Conservation (phyloP, 2,888 invertebrate genomes). For the Aethes cnicana region DNA sequence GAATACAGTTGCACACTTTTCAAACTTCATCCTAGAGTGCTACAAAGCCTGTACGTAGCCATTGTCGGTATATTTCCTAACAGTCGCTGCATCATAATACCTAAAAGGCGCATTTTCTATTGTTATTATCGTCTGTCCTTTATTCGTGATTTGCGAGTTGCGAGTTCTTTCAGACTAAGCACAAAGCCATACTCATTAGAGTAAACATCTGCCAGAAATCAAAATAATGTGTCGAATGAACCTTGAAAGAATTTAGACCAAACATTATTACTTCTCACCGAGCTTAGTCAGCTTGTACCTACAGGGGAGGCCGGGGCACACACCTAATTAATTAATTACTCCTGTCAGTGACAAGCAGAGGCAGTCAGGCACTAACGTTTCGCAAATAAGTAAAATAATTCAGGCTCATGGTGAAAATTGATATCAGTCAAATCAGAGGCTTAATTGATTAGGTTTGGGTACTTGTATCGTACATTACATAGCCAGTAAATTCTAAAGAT, state of each 20-base stretch:
- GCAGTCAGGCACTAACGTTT: conserved; percentile 59
- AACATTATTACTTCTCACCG: no score
- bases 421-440: no score
- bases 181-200: no score
- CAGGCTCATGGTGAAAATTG: conserved; percentile 14
- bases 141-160: neutral
- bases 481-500: no score
- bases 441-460: no score
- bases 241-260: no score
- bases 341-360: conserved; percentile 70
- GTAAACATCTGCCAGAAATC: no score
- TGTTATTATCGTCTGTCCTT: neutral
- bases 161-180: neutral
- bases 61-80: conserved; percentile 44
- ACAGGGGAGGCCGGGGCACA: conserved; percentile 46
- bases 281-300: conserved; percentile 69
- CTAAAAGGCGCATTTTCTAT: neutral
- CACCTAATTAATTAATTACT: conserved; percentile 73
- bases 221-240: no score
- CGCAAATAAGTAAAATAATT: conserved; percentile 51
- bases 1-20: conserved; percentile 65
- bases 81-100: conserved; percentile 21
- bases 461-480: no score
- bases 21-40: conserved; percentile 57
- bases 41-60: conserved; percentile 48